A percentile compares a stretch with the other conserved stretches of the same genome.
Conservation (phyloP, 1,140 invertebrate species). For the Atta cephalotes region DNA sequence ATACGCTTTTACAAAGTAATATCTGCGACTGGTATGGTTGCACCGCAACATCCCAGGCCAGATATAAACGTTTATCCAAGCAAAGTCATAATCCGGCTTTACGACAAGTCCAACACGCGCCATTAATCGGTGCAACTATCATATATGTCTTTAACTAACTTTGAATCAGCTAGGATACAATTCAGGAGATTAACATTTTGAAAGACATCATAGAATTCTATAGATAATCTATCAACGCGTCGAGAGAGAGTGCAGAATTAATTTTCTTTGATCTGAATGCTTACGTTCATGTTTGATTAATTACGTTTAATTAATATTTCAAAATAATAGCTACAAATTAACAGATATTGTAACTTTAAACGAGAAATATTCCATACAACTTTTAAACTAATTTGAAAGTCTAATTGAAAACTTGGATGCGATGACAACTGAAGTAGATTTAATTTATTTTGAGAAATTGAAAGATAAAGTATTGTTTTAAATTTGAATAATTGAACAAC, state of each 20-base stretch:
- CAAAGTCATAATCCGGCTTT: slow-evolving; percentile 56
- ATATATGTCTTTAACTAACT: background rate
- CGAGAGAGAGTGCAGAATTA: background rate
- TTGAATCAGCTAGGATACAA: background rate
- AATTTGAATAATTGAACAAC: too few relatives aligned
- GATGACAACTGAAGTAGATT: too few relatives aligned
- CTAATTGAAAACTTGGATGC: background rate
- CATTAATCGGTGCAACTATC: slow-evolving; percentile 53
- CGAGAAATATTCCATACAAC: background rate
- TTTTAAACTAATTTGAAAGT: background rate
- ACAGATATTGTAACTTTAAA: background rate
- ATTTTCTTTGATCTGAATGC: background rate
- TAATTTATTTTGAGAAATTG: too few relatives aligned
- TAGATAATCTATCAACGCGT: background rate
- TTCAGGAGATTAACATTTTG: slow-evolving; percentile 1
- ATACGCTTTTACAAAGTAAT: slow-evolving; percentile 26
- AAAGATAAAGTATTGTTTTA: too few relatives aligned
- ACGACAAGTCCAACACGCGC: slow-evolving; percentile 48
- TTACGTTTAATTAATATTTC: background rate
- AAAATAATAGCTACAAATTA: background rate
- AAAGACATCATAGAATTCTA: background rate
- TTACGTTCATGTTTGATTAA: background rate
- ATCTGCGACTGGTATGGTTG: slow-evolving; percentile 1
- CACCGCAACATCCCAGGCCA: slow-evolving; percentile 32
- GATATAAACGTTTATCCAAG: slow-evolving; percentile 65